Evolutionary conservation across 2,113 vertebrate species (phyloP).

Genomic region (Dipodomys stephensi): DNA sequence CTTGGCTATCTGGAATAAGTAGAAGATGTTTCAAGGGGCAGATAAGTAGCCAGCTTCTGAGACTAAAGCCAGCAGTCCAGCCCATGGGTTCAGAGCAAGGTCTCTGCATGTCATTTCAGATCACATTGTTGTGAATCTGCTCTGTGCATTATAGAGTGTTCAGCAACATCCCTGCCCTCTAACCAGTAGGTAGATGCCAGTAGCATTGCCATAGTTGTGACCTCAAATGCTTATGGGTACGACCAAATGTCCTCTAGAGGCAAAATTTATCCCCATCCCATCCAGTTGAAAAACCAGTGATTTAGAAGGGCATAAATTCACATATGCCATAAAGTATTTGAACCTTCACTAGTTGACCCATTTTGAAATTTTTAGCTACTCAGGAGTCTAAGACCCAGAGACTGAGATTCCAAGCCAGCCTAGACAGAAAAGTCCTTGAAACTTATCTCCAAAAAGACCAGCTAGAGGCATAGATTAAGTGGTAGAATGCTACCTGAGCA

Average conservation of each 20-base stretch:
- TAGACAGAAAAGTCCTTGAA: too few relatives aligned
- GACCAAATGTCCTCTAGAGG: not conserved
- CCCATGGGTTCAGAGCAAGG: not conserved
- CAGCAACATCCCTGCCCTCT: not conserved
- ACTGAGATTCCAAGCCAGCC: too few relatives aligned
- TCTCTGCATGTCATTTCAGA: not conserved
- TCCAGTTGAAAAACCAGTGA: not conserved
- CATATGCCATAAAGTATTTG: not conserved
- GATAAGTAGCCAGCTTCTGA: conserved; percentile 4
- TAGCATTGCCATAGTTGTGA: not conserved
- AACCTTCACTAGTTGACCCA: conserved; percentile 23
- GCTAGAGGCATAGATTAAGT: too few relatives aligned
- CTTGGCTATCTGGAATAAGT: not conserved
- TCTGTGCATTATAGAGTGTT: not conserved
- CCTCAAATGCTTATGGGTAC: not conserved
- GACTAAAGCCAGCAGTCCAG: not conserved
- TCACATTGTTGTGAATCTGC: not conserved
- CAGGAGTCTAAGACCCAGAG: too few relatives aligned
- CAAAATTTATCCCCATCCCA: not conserved
- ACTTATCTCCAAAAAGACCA: too few relatives aligned
- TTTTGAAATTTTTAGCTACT: not conserved
- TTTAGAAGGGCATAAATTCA: not conserved
- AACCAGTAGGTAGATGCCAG: conserved; percentile 38
- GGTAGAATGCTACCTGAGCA: too few relatives aligned
- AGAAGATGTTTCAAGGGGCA: not conserved